A percentile compares a stretch with the other conserved stretches of the same genome.
Evolutionary conservation across 2,888 invertebrate species (phyloP).

Genomic region (Ashinkailepas kermadecensis): DNA sequence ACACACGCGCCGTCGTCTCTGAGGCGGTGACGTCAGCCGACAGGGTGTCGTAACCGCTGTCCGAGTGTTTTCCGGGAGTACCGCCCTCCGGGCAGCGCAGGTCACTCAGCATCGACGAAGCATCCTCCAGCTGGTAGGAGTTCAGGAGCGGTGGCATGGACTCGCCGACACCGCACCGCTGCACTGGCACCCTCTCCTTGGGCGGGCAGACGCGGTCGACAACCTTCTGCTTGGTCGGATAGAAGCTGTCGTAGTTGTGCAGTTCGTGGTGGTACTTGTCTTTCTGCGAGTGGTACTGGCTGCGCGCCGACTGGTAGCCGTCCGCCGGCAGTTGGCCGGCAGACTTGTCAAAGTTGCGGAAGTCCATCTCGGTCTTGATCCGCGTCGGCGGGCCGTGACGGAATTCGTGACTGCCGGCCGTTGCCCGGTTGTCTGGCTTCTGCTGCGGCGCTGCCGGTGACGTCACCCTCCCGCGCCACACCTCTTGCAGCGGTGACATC

Average conservation of each 20-base stretch:
- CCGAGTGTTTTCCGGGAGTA: slow-evolving; percentile 39
- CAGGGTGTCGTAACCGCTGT: slow-evolving; percentile 41
- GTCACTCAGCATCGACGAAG: slow-evolving; percentile 36
- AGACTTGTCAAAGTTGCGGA: background rate
- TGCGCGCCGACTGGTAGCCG: background rate
- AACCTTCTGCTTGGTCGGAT: slow-evolving; percentile 11
- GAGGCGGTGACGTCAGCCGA: slow-evolving; percentile 32
- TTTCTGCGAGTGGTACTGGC: slow-evolving; percentile 9
- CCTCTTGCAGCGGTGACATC: background rate
- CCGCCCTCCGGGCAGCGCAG: slow-evolving; percentile 38
- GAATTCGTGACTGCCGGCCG: background rate
- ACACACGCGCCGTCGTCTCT: slow-evolving; percentile 17
- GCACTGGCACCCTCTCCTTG: background rate
- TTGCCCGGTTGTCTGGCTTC: slow-evolving; percentile 1
- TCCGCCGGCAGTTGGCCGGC: background rate
- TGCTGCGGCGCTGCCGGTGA: too few relatives aligned
- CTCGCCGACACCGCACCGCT: background rate
- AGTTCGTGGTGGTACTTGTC: slow-evolving; percentile 20
- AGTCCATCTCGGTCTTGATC: background rate
- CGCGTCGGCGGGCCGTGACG: background rate
- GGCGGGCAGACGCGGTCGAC: too few relatives aligned
- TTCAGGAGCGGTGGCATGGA: background rate
- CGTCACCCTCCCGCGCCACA: background rate
- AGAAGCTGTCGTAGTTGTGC: slow-evolving; percentile 15
- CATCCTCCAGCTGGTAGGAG: background rate